Evolutionary conservation across 2,113 vertebrate species (phyloP), one percentile per base, ranked within the genome.

Genomic region (Strix uralensis): DNA sequence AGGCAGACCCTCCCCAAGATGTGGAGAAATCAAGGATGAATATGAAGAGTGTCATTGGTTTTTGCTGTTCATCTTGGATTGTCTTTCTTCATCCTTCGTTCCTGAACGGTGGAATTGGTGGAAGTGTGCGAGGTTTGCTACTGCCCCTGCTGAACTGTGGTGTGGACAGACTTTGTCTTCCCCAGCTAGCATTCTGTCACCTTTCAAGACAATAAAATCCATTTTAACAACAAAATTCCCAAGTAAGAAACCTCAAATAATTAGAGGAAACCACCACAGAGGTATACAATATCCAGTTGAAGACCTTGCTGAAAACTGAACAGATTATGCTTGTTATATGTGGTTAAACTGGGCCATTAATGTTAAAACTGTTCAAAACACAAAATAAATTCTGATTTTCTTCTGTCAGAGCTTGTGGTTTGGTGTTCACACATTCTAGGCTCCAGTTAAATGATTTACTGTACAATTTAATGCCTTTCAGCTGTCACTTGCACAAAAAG

Each of bases 401-500:
- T 94, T 94, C 88, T 36, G 3, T 85, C 80, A 83, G 73, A 91
- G 74, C 49, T 94, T 96, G 96, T 86, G 96, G 94, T 92, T 96
- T 2, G 0, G 51, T 81, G 72, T 96, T 97, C 95, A 92, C 97
- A 96, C 94, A 85, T 96, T 92, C 84, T 95, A 93, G 72, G 79
- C 61, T 94, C 75, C 83, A 88, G 86, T 88, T 90, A 94, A 94
- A 74, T 90, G 72, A 96, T 95, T 97, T 96, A 96, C 80, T 96
- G 88, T 63, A 52, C 34, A 86, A 42, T 66, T 91, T 95, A 97
- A 97, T 96, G 94, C 61, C 69, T 97, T 97, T 97, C 97, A 95
- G 74, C 86, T 97, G 93, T 86, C 92, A 90, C 42, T 79, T 0
- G 4, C 79, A 94, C 88, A 93, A 94, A 95, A 95, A 11, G 20